Base-by-base conservation (phyloP, 2,113 vertebrate species). In the Spea multiplicata region DNA sequence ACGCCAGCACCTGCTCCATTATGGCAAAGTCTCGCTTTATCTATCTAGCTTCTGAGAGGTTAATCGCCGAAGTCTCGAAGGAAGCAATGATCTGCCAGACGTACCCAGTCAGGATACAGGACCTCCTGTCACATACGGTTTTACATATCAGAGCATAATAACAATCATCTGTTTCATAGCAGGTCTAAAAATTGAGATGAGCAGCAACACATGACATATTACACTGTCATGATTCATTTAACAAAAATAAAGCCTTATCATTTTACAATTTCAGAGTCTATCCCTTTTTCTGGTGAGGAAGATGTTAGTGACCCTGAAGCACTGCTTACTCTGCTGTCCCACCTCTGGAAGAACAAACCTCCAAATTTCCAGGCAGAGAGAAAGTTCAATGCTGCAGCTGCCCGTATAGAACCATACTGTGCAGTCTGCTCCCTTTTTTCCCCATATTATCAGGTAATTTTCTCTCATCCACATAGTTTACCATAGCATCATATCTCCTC, bases 391-490 rank as follows among this genome's bases (percentile, higher is more conserved):
- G 91, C 92, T 0, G 92, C 92, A 0, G 94, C 96, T 8, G 94
- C 96, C 0, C 90, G 89, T 3, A 89, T 93, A 0, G 89, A 95
- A 81, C 97, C 97, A 0, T 90, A 94, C 88, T 99, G 97, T 45
- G 96, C 97, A 52, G 83, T 99, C 82, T 99, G 97, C 47, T 93
- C 92, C 2, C 93, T 99, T 57, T 99, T 99, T 84, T 96, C 93
- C 82, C 94, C 96, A 0, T 98, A 92, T 1, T 88, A 87, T 72
- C 91, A 92, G 93, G 93, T 94, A 93, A 84, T 81, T 74, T 0
- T 59, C 6, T 16, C 0, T 2, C 0, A 46, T 16, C 48, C 69
- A 52, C 7, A 30, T 76, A 14, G 6, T 8, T 59, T 59, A 5
- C 46, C 44, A 48, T 47, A 45, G 6, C n/a, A 49, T 50, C 7